Evolutionary conservation across 2,797 vertebrate species (phyloP), one percentile per base, ranked within the genome.

Genomic region (Heteromormyrus szaboi): DNA sequence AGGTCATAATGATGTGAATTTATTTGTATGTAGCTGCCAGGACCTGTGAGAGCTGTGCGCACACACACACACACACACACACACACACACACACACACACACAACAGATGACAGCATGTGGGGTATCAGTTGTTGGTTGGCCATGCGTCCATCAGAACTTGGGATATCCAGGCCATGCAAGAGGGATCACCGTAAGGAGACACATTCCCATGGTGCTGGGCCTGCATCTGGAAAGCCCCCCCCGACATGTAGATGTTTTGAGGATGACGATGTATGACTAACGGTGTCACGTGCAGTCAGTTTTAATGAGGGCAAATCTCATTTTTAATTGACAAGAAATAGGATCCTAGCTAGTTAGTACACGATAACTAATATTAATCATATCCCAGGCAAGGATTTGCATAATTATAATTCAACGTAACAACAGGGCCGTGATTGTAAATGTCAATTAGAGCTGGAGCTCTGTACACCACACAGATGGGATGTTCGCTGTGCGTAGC

Each of bases 291-390:
- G 1, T 79, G 46, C 33, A 44, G 48, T 79, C 8, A 54, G 65
- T 37, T 88, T 51, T 81, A 88, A 88, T 79, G 48, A 79, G 68
- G 29, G 62, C 50, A 88, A 65, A 53, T 88, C 46, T 79, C 87
- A 81, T 81, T 83, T 72, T 59, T 88, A 84, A 88, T 88, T 88
- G 88, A 72, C 25, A 81, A 88, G 51, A 83, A 41, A 83, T 88
- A n/a, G 19, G 59, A 76, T 88, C 44, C 65, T 33, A 41, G 41
- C 51, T 53, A 86, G 85, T 51, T 48, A 33, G 50, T 33, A 29
- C 48, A 54, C 33, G 6, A 84, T 84, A 84, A 84, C 54, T 59
- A 62, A 65, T 48, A 84, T 84, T 84, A 84, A 84, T 84, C 25
- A 46, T 81, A 44, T 81, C 44, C 44, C 44, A 81, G 76, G n/a